Conservation (phyloP, 92 coral and sea anemone species). For the Porites divaricata region DNA sequence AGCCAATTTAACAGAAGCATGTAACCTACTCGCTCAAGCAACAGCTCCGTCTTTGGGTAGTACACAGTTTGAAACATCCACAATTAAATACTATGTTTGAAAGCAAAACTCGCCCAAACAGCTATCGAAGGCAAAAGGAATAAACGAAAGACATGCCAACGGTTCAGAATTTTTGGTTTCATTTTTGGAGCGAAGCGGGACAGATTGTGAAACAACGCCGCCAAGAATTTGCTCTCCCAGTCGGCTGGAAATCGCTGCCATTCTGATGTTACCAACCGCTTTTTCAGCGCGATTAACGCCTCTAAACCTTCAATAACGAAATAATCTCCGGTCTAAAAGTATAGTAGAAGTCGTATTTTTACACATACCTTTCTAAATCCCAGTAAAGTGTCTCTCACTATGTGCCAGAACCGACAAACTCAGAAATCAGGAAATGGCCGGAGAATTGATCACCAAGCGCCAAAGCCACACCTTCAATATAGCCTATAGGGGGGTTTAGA, state of each 20-base stretch:
- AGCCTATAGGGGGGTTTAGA: conserved; percentile 93
- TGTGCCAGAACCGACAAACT: conserved; percentile 82
- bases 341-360: conserved; percentile 16
- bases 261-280: conserved; percentile 21
- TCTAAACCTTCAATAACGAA: not conserved
- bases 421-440: conserved; percentile 92
- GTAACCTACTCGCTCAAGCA: conserved; percentile 23
- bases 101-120: not conserved
- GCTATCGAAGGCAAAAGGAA: not conserved
- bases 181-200: conserved; percentile 15
- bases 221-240: conserved; percentile 47
- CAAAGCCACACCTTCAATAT: conserved; percentile 98
- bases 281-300: conserved; percentile 5
- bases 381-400: conserved; percentile 64
- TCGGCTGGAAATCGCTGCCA: conserved; percentile 30
- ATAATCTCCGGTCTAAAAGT: conserved; percentile 29
- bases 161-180: not conserved
- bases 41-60: not conserved
- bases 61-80: conserved; percentile 28
- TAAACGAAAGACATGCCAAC: not conserved
- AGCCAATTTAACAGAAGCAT: conserved; percentile 14
- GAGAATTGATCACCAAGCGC: conserved; percentile 76
- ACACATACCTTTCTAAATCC: conserved; percentile 69
- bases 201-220: conserved; percentile 42
- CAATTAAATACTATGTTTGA: not conserved